A percentile compares a stretch with the other conserved stretches of the same genome.
These are phyloP conservation scores for Lepidurus apus DNA, from an alignment of 1,140 invertebrate genomes.

Conservation along the genomic window DNA sequence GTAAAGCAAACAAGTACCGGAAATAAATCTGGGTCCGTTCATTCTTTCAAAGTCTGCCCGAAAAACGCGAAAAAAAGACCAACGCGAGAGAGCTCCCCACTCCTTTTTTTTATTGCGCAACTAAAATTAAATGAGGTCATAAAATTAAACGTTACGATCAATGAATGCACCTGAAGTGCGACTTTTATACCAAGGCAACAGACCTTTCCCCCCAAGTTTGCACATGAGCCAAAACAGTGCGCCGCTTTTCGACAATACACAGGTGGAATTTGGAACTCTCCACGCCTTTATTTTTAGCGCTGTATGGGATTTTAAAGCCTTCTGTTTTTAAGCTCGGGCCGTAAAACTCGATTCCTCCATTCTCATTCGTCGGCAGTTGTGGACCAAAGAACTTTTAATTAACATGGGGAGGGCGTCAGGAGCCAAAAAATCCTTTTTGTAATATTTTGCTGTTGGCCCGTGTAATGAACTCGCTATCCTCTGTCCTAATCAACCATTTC, in stretches of 20 bases:
- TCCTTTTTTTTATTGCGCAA: not conserved
- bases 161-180: constrained; percentile 21
- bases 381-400: not conserved
- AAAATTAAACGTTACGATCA: constrained; percentile 22
- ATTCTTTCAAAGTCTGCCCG: not conserved
- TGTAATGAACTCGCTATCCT: not conserved
- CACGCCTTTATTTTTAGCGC: no score
- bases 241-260: constrained; percentile 10
- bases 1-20: constrained; percentile 21
- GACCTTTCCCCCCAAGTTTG: not conserved
- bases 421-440: not conserved
- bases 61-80: not conserved
- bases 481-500: not conserved
- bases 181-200: not conserved
- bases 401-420: not conserved
- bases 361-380: not conserved
- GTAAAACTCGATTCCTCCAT: not conserved
- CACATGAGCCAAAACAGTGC: not conserved
- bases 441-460: not conserved
- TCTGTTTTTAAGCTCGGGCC: no score
- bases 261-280: not conserved
- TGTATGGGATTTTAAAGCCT: no score
- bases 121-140: constrained; percentile 12
- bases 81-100: not conserved
- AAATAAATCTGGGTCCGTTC: constrained; percentile 15